Conservation (phyloP, 2,888 invertebrate genomes). For the Cephus rjabovi region DNA sequence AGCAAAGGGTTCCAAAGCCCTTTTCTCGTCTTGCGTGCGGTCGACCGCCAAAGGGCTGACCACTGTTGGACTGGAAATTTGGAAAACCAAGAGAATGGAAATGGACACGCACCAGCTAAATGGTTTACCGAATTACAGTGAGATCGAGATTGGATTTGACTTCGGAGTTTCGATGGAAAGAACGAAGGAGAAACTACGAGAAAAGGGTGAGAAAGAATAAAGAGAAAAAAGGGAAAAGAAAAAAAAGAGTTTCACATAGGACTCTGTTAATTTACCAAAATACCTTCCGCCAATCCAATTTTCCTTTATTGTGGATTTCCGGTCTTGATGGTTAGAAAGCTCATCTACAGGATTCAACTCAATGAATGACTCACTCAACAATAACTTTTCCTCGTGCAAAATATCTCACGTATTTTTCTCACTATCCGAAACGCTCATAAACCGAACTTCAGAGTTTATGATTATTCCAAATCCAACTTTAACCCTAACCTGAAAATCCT, state of each 20-base stretch:
- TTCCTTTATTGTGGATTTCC: neutral
- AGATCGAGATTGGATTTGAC: constrained; percentile 54
- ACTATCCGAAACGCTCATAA: too few species aligned
- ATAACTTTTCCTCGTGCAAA: neutral
- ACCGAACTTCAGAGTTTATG: too few species aligned
- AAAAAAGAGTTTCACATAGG: neutral
- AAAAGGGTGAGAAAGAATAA: neutral
- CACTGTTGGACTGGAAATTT: constrained; percentile 34
- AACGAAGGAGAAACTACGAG: constrained; percentile 1
- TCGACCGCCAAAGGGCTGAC: constrained; percentile 40
- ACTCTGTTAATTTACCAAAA: constrained; percentile 43
- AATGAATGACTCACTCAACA: neutral
- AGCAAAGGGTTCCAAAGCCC: constrained; percentile 44
- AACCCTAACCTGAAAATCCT: too few species aligned
- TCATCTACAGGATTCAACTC: neutral
- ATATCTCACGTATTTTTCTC: neutral
- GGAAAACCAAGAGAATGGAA: constrained; percentile 48
- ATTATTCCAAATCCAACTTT: too few species aligned
- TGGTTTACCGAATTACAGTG: constrained; percentile 53
- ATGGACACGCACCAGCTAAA: constrained; percentile 50
- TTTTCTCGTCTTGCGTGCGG: constrained; percentile 48
- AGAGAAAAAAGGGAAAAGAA: constrained; percentile 7
- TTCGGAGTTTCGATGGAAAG: constrained; percentile 29
- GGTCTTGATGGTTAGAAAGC: neutral
- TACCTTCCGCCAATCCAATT: constrained; percentile 20